Evolutionary conservation across 2,888 invertebrate genomes (phyloP), one percentile per base, ranked within the genome.

Genomic region (Diogma glabrata): DNA sequence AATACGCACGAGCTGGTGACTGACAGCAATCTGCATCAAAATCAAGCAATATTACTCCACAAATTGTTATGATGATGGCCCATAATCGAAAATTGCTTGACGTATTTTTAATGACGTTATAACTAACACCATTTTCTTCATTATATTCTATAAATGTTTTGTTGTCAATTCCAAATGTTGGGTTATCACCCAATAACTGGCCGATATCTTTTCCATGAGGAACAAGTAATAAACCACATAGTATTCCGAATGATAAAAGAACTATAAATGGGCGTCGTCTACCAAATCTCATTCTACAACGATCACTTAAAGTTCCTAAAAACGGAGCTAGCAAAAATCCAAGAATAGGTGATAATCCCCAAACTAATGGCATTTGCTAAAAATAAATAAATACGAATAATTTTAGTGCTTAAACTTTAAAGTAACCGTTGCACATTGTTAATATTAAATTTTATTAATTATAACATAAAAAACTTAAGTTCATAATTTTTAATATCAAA

Each of bases 21-120:
- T 81, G 81, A 56, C 79, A 79, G 2, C 79, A 78, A 60, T 81
- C 81, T 16, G 80, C 78, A 64, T 78, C 74, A 58, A 80, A 79
- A 60, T 81, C 81, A 54, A 81, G 59, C 51, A 81, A 58, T 2
- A 79, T 75, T 49, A 78, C 77, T 16, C 80, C 81, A 5, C 79
- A 54, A 9, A 81, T 74, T 1, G 79, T 80, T 36, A 81, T 67
- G 46, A 74, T 64, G 2, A 71, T 67, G n/a, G 75, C 74, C 65
- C 67, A 69, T 46, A 28, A 16, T 22, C 16, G 38, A 17, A 46
- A 17, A 26, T 17, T 19, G n/a, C 17, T n/a, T 17, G 0, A 7
- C 16, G 17, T 20, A 20, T 4, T 19, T n/a, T 30, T 30, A 30
- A 4, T 30, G 12, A 38, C 3, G 19, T 6, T 16, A 4, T 17